These are phyloP conservation scores for Nebria ingens DNA, from an alignment of 1,140 invertebrate genomes.

Conservation along the genomic window DNA sequence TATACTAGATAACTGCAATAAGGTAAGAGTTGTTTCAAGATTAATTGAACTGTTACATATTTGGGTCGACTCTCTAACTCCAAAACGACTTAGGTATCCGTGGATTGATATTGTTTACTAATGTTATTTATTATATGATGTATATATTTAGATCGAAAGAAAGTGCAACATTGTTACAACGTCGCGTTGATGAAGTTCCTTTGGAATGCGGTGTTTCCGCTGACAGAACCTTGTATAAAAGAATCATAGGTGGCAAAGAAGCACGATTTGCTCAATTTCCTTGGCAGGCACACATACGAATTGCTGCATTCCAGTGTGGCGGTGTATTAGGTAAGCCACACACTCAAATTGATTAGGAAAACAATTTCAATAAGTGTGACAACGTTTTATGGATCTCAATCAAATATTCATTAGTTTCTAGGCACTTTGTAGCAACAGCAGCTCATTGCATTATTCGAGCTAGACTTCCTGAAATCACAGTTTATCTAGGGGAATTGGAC, in stretches of 20 bases:
- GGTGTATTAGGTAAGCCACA: conserved; percentile 49
- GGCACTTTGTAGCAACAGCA: conserved; percentile 57
- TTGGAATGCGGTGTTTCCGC: conserved; percentile 29
- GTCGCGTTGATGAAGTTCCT: conserved; percentile 21
- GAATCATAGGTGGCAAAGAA: conserved; percentile 65
- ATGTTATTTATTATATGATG: background rate
- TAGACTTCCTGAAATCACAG: conserved; percentile 58
- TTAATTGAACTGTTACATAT: too few relatives aligned
- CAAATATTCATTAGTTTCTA: conserved; percentile 39
- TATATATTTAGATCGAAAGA: background rate
- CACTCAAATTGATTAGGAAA: conserved; percentile 1
- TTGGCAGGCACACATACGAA: conserved; percentile 77
- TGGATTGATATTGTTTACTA: too few relatives aligned
- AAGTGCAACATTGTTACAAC: conserved; percentile 15
- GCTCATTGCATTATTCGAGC: conserved; percentile 69
- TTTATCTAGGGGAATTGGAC: conserved; percentile 71
- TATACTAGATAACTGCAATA: too few relatives aligned
- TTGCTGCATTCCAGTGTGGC: conserved; percentile 69
- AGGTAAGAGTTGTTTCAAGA: too few relatives aligned
- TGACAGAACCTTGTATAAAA: conserved; percentile 48
- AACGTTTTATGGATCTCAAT: background rate
- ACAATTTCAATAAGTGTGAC: background rate
- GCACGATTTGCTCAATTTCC: conserved; percentile 68
- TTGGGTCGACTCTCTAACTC: too few relatives aligned
- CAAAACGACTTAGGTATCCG: too few relatives aligned